phyloP scores from a whole-genome alignment of 2,797 vertebrate genomes.

The Oreochromis mossambicus region DNA sequence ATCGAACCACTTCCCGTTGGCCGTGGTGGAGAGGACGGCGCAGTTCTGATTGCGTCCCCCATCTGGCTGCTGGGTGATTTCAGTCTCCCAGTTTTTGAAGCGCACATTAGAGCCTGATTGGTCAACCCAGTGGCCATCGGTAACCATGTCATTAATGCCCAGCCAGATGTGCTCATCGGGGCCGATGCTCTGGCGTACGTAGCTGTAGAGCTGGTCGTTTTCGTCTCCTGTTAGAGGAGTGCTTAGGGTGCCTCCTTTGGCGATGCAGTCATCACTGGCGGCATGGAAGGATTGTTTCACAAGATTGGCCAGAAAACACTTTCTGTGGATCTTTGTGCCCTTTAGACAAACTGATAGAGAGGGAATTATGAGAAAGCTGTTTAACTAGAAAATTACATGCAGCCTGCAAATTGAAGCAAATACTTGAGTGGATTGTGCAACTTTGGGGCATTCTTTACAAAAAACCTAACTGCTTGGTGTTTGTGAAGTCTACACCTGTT shows the following conservation, averaged over 20 bases:
- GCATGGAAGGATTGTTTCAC: conserved; percentile 82
- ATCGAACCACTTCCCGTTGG: conserved; percentile 92
- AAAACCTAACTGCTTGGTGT: neutral
- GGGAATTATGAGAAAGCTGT: neutral
- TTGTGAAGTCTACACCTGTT: conserved; percentile 73
- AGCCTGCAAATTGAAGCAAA: neutral
- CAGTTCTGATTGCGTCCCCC: conserved; percentile 90
- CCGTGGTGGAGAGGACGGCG: conserved; percentile 77
- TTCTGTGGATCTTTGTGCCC: conserved; percentile 86
- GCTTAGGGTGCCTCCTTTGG: conserved; percentile 86
- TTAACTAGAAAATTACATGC: neutral
- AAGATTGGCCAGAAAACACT: conserved; percentile 86
- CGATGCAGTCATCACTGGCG: conserved; percentile 88
- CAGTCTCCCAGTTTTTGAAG: conserved; percentile 95
- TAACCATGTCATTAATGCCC: conserved; percentile 87
- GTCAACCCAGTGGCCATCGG: conserved; percentile 87
- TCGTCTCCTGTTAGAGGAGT: conserved; percentile 80
- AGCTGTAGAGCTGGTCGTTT: conserved; percentile 86
- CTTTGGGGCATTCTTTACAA: neutral
- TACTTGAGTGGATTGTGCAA: neutral
- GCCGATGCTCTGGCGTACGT: conserved; percentile 82
- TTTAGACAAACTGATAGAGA: conserved; percentile 86
- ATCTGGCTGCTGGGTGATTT: conserved; percentile 90
- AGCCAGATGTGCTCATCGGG: conserved; percentile 85
- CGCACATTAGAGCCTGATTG: conserved; percentile 74